These are phyloP conservation scores for Stictonetta naevosa DNA, from an alignment of 2,113 vertebrate genomes.

Conservation along the genomic window DNA sequence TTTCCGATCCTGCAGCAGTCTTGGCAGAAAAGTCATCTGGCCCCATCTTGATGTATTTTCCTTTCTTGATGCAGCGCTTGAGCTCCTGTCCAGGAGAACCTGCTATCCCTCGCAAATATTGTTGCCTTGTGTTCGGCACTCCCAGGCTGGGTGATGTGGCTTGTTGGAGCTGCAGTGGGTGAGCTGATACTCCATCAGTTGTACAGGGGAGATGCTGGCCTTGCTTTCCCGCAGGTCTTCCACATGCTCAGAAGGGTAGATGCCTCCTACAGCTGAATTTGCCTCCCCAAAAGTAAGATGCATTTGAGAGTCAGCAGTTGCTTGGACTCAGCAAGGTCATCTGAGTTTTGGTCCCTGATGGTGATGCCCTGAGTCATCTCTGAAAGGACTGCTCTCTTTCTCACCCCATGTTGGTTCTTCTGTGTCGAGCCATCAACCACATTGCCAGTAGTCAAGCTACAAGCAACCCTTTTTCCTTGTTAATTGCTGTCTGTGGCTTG, in stretches of 20 bases:
- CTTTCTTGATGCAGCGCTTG: neutral
- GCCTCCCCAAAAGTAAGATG: neutral
- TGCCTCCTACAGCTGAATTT: neutral
- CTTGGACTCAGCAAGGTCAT: neutral
- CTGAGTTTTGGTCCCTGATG: neutral
- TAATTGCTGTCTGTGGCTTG: conserved; percentile 59
- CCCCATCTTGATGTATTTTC: neutral
- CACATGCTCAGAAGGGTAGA: neutral
- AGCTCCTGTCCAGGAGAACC: neutral
- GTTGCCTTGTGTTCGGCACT: rapidly evolving
- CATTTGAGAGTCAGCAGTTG: neutral
- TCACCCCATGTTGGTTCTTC: neutral
- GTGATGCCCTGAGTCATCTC: neutral
- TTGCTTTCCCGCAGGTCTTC: neutral
- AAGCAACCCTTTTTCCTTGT: neutral
- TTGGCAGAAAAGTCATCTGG: neutral
- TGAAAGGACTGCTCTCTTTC: neutral
- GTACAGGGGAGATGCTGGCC: neutral
- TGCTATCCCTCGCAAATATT: neutral
- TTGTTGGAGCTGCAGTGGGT: neutral
- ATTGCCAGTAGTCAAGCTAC: conserved; percentile 22
- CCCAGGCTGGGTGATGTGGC: neutral
- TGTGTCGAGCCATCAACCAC: conserved; percentile 14
- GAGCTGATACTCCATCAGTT: neutral
- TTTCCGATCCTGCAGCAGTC: neutral